Base-by-base conservation (phyloP, 2,797 vertebrate species). In the Ambastaia sidthimunki region DNA sequence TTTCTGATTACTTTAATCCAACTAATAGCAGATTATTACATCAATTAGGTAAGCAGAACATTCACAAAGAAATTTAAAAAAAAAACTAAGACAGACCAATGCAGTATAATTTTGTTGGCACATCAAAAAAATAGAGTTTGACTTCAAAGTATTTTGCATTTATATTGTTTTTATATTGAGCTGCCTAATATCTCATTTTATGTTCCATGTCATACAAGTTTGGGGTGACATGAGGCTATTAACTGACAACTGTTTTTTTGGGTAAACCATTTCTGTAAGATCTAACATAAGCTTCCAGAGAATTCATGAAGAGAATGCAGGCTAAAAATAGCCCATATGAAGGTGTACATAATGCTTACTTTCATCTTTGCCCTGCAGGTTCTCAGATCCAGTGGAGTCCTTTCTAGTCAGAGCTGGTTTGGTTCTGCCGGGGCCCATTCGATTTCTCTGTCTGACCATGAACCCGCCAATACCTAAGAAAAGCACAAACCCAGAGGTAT, bases 381-480 rank as follows among this genome's bases (percentile, higher is more conserved):
- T 96, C 85, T 99, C 97, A 0, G 97, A 99, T 63, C 97, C 97
- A 59, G 96, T 96, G 52, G 97, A 98, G 88, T 98, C 97, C 85
- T 98, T 99, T 85, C 97, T 96, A 84, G 94, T 94, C 74, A 98
- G 93, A 37, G 92, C 90, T 75, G 96, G 93, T 88, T 97, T 99
- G 66, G 94, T 92, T 90, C 98, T 99, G 67, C 95, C 94, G 84
- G 96, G 97, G 73, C 95, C 97, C 85, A 94, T 96, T 83, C 97
- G 95, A 89, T 97, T 99, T 86, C 98, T 95, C 89, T 99, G 98
- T 62, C 98, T 96, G 59, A 99, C 98, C 98, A 99, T 99, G 89
- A 99, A 99, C 59, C 98, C 98, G 79, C 98, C 98, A 57, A 99
- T 99, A 78, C 98, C 98, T 98, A 89, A 25, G 9, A 83, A 62